These are phyloP conservation scores for Leptodactylus fuscus DNA, from an alignment of 2,113 vertebrate species.

Conservation along the genomic window DNA sequence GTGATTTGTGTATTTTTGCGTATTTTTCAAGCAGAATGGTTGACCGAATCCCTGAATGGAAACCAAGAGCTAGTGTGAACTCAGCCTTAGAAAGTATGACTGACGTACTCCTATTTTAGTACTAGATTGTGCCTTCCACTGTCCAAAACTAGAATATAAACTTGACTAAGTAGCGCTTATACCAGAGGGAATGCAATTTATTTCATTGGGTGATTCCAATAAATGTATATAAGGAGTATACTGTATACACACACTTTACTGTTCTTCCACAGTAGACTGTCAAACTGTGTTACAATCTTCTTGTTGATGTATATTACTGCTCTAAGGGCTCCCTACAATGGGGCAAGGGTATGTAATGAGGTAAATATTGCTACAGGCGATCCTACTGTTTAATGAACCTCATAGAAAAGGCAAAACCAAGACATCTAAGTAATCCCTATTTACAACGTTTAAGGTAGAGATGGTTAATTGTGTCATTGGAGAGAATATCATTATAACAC, in stretches of 20 bases:
- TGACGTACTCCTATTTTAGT: too few species aligned
- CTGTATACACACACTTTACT: not conserved
- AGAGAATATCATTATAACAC: slow-evolving; percentile 4
- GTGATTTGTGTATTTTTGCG: too few species aligned
- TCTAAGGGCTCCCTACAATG: not conserved
- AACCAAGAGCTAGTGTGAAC: too few species aligned
- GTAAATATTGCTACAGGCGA: slow-evolving; percentile 44
- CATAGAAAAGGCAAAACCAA: slow-evolving; percentile 35
- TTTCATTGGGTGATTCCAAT: not conserved
- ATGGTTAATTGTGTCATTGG: slow-evolving; percentile 19
- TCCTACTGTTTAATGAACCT: slow-evolving; percentile 43
- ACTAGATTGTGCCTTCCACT: not conserved
- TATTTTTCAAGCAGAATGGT: too few species aligned
- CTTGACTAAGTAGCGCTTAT: not conserved
- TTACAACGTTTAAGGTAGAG: slow-evolving; percentile 34
- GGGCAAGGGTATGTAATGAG: slow-evolving; percentile 51
- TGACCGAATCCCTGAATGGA: too few species aligned
- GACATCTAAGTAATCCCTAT: not conserved
- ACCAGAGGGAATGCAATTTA: not conserved
- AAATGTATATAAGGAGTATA: not conserved
- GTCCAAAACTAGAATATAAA: not conserved
- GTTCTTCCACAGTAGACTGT: not conserved
- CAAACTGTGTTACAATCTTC: not conserved
- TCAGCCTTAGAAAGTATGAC: too few species aligned
- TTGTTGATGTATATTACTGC: slow-evolving; percentile 8